A percentile compares a stretch with the other conserved stretches of the same genome.
phyloP scores from a whole-genome alignment of 2,113 vertebrate species.

The Oryctolagus cuniculus region DNA sequence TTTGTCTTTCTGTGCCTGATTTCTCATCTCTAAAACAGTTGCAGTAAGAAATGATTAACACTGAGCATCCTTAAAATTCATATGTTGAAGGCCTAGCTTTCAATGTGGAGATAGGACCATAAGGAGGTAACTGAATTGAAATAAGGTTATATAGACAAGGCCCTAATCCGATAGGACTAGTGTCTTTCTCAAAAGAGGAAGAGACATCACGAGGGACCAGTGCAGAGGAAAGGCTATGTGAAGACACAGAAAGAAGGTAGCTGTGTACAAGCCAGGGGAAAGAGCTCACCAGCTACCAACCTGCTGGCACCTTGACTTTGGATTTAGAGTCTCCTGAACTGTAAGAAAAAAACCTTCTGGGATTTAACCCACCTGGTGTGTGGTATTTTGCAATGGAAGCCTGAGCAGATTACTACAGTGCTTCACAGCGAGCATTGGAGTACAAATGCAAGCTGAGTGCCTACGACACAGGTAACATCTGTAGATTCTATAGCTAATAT shows the following conservation, averaged over 20 bases:
- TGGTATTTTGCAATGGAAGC: not conserved
- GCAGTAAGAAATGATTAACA: not conserved
- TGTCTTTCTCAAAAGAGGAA: not conserved
- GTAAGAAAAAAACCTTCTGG: not conserved
- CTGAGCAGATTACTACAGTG: not conserved
- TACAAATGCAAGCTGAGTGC: not conserved
- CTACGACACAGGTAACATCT: not conserved
- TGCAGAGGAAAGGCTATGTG: not conserved
- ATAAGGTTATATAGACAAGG: not conserved
- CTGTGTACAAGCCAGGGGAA: not conserved
- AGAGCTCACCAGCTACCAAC: not conserved
- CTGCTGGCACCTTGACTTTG: not conserved
- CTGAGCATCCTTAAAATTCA: not conserved
- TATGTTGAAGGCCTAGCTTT: not conserved
- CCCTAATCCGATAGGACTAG: not conserved
- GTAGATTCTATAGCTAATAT: not conserved
- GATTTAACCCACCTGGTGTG: not conserved
- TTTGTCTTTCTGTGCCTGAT: not conserved
- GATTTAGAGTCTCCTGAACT: not conserved
- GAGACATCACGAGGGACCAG: not conserved
- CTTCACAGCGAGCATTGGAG: not conserved
- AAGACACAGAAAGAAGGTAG: not conserved
- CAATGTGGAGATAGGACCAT: not conserved
- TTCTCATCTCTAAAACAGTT: slow-evolving; percentile 13
- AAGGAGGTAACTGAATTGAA: not conserved